phyloP scores from a whole-genome alignment of 1,140 invertebrate species.

The Apolygus lucorum region DNA sequence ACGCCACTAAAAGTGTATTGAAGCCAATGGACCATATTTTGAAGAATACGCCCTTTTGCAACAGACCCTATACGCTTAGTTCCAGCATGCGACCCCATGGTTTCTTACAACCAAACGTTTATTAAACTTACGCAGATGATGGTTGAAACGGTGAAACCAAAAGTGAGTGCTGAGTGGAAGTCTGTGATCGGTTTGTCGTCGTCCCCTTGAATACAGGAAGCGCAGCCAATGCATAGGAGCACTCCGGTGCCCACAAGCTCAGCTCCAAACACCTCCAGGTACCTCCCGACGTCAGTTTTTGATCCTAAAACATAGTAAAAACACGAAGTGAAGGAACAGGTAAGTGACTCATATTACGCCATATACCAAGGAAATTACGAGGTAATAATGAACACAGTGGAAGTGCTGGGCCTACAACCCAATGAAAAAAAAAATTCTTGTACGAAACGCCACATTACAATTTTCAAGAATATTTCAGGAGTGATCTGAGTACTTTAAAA shows the following conservation, averaged over 20 bases:
- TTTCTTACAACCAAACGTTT: neutral
- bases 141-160: constrained; percentile 32
- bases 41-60: neutral
- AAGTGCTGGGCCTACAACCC: too few relatives aligned
- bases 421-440: too few relatives aligned
- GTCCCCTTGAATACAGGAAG: constrained; percentile 24
- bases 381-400: too few relatives aligned
- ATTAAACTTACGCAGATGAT: constrained; percentile 29
- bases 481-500: too few relatives aligned
- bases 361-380: too few relatives aligned
- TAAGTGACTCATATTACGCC: too few relatives aligned
- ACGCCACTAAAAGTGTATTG: too few relatives aligned
- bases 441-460: too few relatives aligned
- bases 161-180: constrained; percentile 30
- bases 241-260: constrained; percentile 33
- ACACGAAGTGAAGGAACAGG: too few relatives aligned
- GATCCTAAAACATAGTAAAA: neutral
- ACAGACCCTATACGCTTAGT: neutral
- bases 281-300: neutral
- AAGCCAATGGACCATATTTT: too few relatives aligned
- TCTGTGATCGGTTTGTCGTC: constrained; percentile 9
- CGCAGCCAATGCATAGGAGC: constrained; percentile 35
- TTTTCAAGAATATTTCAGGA: too few relatives aligned
- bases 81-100: too few relatives aligned
- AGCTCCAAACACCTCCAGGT: constrained; percentile 31